Base-by-base conservation (phyloP, 2,113 vertebrate genomes). In the Junco hyemalis region DNA sequence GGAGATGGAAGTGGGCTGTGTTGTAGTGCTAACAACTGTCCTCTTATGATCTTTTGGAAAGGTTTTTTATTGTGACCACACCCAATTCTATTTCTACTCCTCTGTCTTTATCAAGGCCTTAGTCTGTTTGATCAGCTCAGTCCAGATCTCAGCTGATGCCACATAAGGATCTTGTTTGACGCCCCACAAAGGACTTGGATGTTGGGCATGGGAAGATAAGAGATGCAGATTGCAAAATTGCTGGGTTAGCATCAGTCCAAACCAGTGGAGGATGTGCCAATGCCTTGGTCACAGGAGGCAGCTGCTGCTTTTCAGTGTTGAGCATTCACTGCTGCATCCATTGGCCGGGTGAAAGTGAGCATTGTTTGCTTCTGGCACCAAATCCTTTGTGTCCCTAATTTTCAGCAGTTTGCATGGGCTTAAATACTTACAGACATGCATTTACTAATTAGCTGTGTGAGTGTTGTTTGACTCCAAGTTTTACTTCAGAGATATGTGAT, bases 21-120 rank as follows among this genome's bases (percentile, higher is more conserved):
- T 45, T 47, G 9, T 0, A 44, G 5, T 15, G 4, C 4, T 42
- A 56, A 14, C 16, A 51, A 31, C 20, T 74, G 72, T 80, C 19
- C 6, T 59, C 33, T 64, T n/a, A 8, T 0, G 22, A 4, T 23
- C 2, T 35, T 76, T 50, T 8, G 0, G 2, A 17, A 29, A 21
- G 28, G 9, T 1, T 65, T 71, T 71, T 81, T 25, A 7, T 63
- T 86, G 26, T 71, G 53, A 22, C 48, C 11, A 3, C 57, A 78
- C 38, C 20, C 19, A 36, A 14, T 28, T 48, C n/a, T 72, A 1
- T 63, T 79, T 57, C 38, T 82, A 38, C 48, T 68, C 17, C 51
- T 65, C 44, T 48, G 7, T 11, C 28, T 70, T 33, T 51, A 22
- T 50, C 21, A 65, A 57, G 12, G 26, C 45, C 48, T 59, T 63